Conservation (phyloP, 1,140 invertebrate species). For the Brachionus angularis region DNA sequence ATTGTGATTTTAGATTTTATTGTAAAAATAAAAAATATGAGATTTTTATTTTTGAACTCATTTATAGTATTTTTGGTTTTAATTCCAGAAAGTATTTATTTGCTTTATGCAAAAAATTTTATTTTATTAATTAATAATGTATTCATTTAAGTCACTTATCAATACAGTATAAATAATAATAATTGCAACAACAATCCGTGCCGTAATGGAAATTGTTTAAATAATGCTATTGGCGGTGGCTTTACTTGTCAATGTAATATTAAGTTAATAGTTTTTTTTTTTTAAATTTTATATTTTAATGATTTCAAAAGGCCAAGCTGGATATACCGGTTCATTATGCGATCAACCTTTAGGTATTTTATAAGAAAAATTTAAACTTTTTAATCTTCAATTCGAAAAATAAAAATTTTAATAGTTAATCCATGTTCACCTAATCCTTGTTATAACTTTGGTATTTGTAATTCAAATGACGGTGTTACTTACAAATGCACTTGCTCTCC, state of each 20-base stretch:
- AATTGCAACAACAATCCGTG: background rate
- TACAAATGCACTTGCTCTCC: conserved; percentile 42
- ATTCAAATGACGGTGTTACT: conserved; percentile 6
- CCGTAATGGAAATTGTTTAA: background rate
- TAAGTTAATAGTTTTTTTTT: background rate
- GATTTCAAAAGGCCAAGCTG: background rate
- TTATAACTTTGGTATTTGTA: conserved; percentile 38
- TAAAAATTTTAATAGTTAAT: background rate
- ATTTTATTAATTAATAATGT: too few relatives aligned
- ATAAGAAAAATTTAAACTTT: background rate
- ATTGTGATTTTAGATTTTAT: too few relatives aligned
- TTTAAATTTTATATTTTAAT: background rate
- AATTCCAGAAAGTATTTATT: too few relatives aligned
- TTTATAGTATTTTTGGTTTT: too few relatives aligned
- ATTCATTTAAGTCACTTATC: too few relatives aligned
- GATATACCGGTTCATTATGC: background rate
- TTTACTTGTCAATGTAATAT: background rate
- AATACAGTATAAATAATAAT: too few relatives aligned
- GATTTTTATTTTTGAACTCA: too few relatives aligned
- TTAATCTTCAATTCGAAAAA: background rate
- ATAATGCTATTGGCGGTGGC: background rate
- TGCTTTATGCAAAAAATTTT: too few relatives aligned
- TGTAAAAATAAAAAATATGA: too few relatives aligned
- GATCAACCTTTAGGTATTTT: too few relatives aligned
- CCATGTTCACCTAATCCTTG: conserved; percentile 40